Percentiles rank a stretch among this genome's conserved stretches.
Evolutionary conservation across 2,888 invertebrate genomes (phyloP).

Genomic region (Melolontha melolontha): DNA sequence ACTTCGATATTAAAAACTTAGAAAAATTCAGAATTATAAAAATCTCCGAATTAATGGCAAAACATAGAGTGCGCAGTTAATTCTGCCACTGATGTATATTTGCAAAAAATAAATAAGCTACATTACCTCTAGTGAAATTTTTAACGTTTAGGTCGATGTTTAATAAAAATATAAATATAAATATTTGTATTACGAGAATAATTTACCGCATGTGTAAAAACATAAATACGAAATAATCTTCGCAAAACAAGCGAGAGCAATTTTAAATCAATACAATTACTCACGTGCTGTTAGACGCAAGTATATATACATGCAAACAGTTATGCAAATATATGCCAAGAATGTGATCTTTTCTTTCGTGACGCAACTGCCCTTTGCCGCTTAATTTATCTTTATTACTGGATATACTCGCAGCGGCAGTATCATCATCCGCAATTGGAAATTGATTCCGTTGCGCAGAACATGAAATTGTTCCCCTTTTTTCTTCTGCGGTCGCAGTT

Average conservation of each 20-base stretch:
- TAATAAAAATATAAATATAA: no score
- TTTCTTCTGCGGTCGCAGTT: conserved; percentile 32
- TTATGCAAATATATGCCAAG: conserved; percentile 49
- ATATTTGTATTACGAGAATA: not conserved
- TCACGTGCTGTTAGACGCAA: conserved; percentile 30
- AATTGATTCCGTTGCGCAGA: conserved; percentile 17
- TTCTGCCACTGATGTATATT: no score
- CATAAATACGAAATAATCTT: conserved; percentile 32
- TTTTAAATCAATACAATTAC: conserved; percentile 32
- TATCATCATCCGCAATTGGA: conserved; percentile 32
- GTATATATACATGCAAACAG: conserved; percentile 42
- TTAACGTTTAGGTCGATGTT: no score
- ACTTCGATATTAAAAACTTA: no score
- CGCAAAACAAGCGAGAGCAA: conserved; percentile 19
- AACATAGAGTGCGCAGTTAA: no score
- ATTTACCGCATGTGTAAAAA: conserved; percentile 3
- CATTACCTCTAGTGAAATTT: no score
- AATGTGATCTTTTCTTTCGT: conserved; percentile 48
- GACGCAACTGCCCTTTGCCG: conserved; percentile 49
- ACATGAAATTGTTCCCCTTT: conserved; percentile 13
- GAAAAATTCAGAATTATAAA: no score
- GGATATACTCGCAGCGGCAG: conserved; percentile 19
- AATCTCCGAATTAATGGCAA: no score
- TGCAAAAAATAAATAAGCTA: no score
- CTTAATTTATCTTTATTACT: conserved; percentile 45